Evolutionary conservation across 2,113 vertebrate species (phyloP).

Genomic region (Scophthalmus maximus): DNA sequence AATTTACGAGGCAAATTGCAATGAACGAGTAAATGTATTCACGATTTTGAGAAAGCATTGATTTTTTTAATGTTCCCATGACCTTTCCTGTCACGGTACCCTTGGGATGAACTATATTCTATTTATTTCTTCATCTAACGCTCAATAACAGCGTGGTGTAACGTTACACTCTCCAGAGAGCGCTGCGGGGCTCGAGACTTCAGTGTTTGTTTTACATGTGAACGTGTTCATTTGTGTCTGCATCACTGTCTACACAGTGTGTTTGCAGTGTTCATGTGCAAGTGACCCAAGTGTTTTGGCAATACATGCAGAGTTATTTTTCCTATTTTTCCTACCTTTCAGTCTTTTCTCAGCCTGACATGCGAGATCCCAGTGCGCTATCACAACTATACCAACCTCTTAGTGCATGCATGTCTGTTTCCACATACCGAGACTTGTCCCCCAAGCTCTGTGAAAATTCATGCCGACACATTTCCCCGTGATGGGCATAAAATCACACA

Average conservation of each 20-base stretch:
- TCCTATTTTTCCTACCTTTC: background rate
- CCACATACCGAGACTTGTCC: constrained; percentile 31
- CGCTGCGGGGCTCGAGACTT: constrained; percentile 5
- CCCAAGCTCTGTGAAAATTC: constrained; percentile 38
- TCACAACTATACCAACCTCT: constrained; percentile 18
- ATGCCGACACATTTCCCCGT: constrained; percentile 45
- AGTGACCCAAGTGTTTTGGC: too few relatives aligned
- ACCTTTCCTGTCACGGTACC: background rate
- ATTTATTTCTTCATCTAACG: background rate
- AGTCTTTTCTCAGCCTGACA: constrained; percentile 4
- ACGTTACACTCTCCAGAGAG: constrained; percentile 11
- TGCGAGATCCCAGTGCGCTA: background rate
- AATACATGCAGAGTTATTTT: background rate
- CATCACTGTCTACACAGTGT: constrained; percentile 7
- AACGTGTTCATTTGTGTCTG: background rate
- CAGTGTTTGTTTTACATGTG: constrained; percentile 27
- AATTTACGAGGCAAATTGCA: background rate
- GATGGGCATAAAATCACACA: constrained; percentile 40
- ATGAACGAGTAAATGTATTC: background rate
- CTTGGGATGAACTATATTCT: background rate
- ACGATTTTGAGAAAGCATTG: constrained; percentile 1
- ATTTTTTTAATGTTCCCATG: background rate
- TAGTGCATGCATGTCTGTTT: constrained; percentile 40
- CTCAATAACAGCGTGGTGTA: constrained; percentile 1
- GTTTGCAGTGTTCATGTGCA: background rate